Base-by-base conservation (phyloP, 53 echinoderm and acorn worm genomes). In the Apostichopus leukothele region DNA sequence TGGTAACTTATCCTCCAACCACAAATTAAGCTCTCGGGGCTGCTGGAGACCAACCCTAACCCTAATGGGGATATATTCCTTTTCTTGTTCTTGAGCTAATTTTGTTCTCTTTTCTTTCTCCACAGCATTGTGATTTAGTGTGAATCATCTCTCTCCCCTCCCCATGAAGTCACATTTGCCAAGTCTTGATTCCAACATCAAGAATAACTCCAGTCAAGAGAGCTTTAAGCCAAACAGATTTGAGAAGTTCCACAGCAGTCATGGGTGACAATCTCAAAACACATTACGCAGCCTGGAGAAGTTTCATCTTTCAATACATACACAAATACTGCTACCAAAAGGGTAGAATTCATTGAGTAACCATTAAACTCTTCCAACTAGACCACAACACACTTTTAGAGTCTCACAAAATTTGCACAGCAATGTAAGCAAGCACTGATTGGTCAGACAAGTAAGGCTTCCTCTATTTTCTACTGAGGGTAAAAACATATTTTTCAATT, bases 11-110 rank as follows among this genome's bases (percentile, higher is more conserved):
- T 51, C 79, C 7, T 8, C 12, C 39, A 79, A 79, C 79, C 79
- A 51, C 79, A 79, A 79, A 79, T 79, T 79, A 79, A n/a, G 51
- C 79, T 54, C 79, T 79, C 8, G 54, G 79, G 39, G 18, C 18
- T 79, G 53, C 63, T 79, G 51, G 19, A 51, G 3, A 79, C 79
- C 50, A 79, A 53, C 51, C 20, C 19, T 10, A 50, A 10, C 16
- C 51, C 51, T 51, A 11, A 14, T 16, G 16, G 39, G 50, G 79
- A 14, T 50, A 13, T 50, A 51, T 79, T n/a, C 51, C 53, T 18
- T 79, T 63, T 13, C 63, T 63, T 63, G 11, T 63, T 63, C 63
- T 63, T 6, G 63, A 11, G 11, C 7, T 13, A 63, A 63, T 13
- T 63, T 11, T 63, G 63, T 7, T 4, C 16, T 39, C 39, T 27